These are phyloP conservation scores for Aphidius ervi DNA, from an alignment of 1,140 invertebrate genomes.

Conservation along the genomic window DNA sequence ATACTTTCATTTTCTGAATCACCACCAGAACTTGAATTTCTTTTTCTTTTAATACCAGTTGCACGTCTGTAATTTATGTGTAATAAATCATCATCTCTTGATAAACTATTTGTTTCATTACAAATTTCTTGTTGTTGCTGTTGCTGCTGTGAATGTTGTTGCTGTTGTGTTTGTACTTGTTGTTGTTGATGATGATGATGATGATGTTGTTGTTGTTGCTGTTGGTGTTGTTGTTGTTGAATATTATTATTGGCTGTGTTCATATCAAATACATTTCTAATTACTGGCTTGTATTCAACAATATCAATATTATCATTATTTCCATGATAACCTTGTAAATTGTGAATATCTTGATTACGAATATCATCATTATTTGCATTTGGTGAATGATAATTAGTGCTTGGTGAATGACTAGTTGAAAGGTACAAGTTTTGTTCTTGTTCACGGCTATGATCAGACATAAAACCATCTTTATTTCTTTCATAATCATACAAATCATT, in stretches of 20 bases:
- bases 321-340: slow-evolving; percentile 14
- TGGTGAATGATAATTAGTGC: slow-evolving; percentile 30
- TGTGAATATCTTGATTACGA: slow-evolving; percentile 5
- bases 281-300: slow-evolving; percentile 27
- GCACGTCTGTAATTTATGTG: slow-evolving; percentile 18
- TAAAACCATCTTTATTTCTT: slow-evolving; percentile 30
- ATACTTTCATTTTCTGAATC: slow-evolving; percentile 37
- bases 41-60: slow-evolving; percentile 25
- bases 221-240: too few relatives aligned
- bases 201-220: too few relatives aligned
- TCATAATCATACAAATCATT: slow-evolving; percentile 30
- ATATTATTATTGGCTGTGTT: neutral
- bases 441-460: slow-evolving; percentile 32
- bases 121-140: neutral
- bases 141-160: neutral
- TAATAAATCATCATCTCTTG: slow-evolving; percentile 8
- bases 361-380: slow-evolving; percentile 24
- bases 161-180: neutral
- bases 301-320: slow-evolving; percentile 16
- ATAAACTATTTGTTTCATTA: slow-evolving; percentile 1
- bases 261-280: neutral
- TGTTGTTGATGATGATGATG: neutral
- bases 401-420: slow-evolving; percentile 24
- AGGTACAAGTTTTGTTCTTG: slow-evolving; percentile 33
- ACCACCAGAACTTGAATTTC: slow-evolving; percentile 25